Evolutionary conservation across 2,797 vertebrate species (phyloP).

Genomic region (Microctenopoma lineatum): DNA sequence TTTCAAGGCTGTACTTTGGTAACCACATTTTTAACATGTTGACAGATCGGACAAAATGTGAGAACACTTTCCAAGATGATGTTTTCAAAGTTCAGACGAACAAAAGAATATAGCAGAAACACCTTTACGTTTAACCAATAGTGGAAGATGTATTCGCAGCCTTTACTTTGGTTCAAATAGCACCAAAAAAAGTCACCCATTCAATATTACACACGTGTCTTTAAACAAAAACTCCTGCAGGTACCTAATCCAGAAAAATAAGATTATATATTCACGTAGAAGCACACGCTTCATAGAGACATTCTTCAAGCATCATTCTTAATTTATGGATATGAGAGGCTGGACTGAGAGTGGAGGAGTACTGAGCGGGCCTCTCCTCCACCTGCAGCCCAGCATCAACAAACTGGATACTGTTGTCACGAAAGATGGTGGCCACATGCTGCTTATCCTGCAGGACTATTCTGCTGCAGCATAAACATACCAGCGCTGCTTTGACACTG

Average conservation of each 20-base stretch:
- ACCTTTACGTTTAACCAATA: not conserved
- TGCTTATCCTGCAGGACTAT: conserved; percentile 63
- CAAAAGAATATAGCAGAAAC: not conserved
- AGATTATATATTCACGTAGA: not conserved
- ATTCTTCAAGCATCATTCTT: conserved; percentile 5
- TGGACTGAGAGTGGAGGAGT: conserved; percentile 32
- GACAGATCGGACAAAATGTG: not conserved
- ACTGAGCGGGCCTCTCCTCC: conserved; percentile 30
- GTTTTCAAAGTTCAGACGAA: not conserved
- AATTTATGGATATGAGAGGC: conserved; percentile 6
- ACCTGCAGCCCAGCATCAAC: conserved; percentile 63
- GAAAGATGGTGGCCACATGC: conserved; percentile 73
- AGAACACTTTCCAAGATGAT: not conserved
- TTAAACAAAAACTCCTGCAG: conserved; percentile 19
- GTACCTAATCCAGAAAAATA: not conserved
- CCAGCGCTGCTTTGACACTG: conserved; percentile 48
- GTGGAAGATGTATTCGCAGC: not conserved
- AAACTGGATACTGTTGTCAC: conserved; percentile 56
- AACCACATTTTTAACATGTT: not conserved
- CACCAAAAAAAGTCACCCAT: not conserved
- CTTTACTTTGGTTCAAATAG: not conserved
- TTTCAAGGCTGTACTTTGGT: not conserved
- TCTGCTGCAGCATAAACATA: conserved; percentile 67
- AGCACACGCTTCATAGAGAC: not conserved
- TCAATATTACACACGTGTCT: not conserved